Conservation (phyloP, 2,888 invertebrate genomes). For the Pediacus dermestoides region DNA sequence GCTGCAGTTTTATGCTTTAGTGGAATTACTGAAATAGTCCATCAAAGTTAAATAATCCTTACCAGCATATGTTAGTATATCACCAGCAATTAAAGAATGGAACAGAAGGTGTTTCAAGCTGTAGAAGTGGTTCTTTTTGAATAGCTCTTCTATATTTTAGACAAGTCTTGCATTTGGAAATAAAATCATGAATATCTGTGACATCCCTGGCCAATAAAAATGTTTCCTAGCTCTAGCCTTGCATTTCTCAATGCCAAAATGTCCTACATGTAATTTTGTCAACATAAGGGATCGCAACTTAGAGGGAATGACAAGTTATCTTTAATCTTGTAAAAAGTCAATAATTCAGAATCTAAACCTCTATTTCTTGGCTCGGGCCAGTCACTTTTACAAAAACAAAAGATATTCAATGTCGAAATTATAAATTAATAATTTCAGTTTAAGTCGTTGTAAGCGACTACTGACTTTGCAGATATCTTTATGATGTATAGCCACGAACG, state of each 20-base stretch:
- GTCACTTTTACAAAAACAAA: conserved; percentile 1
- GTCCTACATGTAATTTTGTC: conserved; percentile 34
- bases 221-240: conserved; percentile 30
- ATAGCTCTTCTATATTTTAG: conserved; percentile 15
- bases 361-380: conserved; percentile 2
- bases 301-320: conserved; percentile 2
- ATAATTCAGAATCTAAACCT: background rate
- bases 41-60: no score
- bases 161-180: conserved; percentile 14
- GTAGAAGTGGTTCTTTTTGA: conserved; percentile 24
- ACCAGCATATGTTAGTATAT: no score
- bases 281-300: conserved; percentile 24
- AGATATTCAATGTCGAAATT: conserved; percentile 24
- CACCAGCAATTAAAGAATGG: no score
- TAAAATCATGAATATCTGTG: conserved; percentile 30
- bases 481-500: conserved; percentile 25
- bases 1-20: no score
- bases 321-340: conserved; percentile 6
- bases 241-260: conserved; percentile 37
- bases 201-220: conserved; percentile 38
- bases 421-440: conserved; percentile 25
- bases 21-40: no score
- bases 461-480: conserved; percentile 10
- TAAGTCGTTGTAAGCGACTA: conserved; percentile 20
- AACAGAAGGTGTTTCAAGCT: no score